Evolutionary conservation across 2,888 invertebrate species (phyloP), one percentile per base, ranked within the genome.

Genomic region (Gortyna flavago): DNA sequence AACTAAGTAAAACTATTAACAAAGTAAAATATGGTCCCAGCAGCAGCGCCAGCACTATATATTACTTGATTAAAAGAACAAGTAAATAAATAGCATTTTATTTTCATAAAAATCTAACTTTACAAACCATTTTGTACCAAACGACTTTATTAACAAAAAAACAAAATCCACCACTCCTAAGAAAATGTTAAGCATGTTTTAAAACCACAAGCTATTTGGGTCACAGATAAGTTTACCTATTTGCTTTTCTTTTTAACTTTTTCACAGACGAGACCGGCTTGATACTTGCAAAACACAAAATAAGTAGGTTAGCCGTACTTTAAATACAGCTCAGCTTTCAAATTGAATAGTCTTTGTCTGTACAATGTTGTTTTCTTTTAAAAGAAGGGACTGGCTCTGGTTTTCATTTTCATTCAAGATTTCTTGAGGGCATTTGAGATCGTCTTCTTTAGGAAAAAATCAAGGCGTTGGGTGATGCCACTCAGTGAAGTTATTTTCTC

Each of bases 281-380:
- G 76, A 73, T 72, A 85, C 75, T 81, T 77, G 74, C 75, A 72
- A 85, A 79, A 85, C 68, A 77, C 84, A 73, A 73, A 85, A 84
- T 81, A 87, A 85, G 79, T 81, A 75, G 85, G 87, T 85, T 85
- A 61, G 79, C 66, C 72, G 61, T 70, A 68, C 71, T 85, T 81
- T 79, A 77, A 85, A 82, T 71, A 85, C 73, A 81, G 76, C 72
- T 62, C 84, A 44, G 81, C 68, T 84, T 84, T 80, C 48, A 82
- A 64, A 85, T 85, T 80, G 75, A 71, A 75, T 68, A 67, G 85
- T 35, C 67, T 75, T 75, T 80, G 61, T 64, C 69, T 59, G 66
- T 32, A 66, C 51, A 54, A 38, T 54, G 62, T 70, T 71, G 44
- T 72, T 81, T 85, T 70, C 41, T 85, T 74, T 38, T 16, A 44